phyloP scores from a whole-genome alignment of 2,888 invertebrate species.

The Spodoptera exigua region DNA sequence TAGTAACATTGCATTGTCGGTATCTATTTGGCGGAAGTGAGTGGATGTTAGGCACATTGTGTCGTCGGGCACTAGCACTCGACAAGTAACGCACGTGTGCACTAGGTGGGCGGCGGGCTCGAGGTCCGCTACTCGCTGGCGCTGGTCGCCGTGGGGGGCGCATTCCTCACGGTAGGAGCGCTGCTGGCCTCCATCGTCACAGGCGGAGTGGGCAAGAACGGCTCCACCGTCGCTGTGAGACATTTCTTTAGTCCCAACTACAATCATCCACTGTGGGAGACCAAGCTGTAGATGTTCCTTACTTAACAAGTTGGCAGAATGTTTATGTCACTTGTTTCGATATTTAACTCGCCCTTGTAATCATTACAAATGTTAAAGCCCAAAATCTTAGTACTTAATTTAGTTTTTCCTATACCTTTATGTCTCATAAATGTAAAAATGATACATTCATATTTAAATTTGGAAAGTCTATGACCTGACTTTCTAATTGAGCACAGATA shows the following conservation, averaged over 20 bases:
- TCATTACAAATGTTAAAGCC: no score
- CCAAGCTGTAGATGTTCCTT: neutral
- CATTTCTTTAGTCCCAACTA: conserved; percentile 46
- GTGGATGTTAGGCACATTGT: conserved; percentile 15
- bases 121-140: conserved; percentile 94
- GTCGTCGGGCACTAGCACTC: conserved; percentile 14
- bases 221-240: conserved; percentile 99
- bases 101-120: conserved; percentile 87
- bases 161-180: conserved; percentile 92
- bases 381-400: no score
- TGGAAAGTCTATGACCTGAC: no score
- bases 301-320: neutral
- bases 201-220: conserved; percentile 99
- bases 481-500: conserved; percentile 28
- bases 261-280: conserved; percentile 33
- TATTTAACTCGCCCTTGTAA: no score
- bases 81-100: conserved; percentile 56
- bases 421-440: no score
- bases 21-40: conserved; percentile 38
- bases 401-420: no score
- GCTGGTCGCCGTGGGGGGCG: conserved; percentile 92
- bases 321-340: neutral
- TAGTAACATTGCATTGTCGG: neutral
- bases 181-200: conserved; percentile 94
- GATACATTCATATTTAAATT: no score